phyloP scores from a whole-genome alignment of 1,140 invertebrate species.

The Cryptotermes secundus region DNA sequence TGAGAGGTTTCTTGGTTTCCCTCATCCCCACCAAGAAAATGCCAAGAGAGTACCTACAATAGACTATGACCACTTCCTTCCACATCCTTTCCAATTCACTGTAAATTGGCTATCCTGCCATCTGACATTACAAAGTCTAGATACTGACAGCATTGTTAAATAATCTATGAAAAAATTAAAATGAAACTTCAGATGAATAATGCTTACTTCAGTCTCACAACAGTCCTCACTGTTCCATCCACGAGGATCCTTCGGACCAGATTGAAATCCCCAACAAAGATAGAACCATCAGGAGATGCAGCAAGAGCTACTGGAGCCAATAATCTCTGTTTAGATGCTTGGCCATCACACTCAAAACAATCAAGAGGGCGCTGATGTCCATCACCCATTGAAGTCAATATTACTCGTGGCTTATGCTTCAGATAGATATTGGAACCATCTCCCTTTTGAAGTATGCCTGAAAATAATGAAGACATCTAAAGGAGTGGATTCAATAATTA shows the following conservation, averaged over 20 bases:
- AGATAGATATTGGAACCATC: constrained; percentile 96
- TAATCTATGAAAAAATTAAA: too few relatives aligned
- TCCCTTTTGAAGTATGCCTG: constrained; percentile 93
- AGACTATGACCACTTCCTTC: too few relatives aligned
- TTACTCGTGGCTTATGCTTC: constrained; percentile 88
- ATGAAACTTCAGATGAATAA: neutral
- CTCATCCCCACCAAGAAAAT: too few relatives aligned
- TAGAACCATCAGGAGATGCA: constrained; percentile 86
- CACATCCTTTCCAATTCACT: too few relatives aligned
- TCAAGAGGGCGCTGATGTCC: constrained; percentile 84
- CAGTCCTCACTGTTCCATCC: constrained; percentile 82
- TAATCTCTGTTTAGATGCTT: constrained; percentile 77
- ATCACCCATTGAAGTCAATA: constrained; percentile 90
- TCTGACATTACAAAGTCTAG: too few relatives aligned
- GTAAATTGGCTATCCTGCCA: too few relatives aligned
- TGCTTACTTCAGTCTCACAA: constrained; percentile 86
- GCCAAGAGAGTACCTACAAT: too few relatives aligned
- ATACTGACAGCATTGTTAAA: too few relatives aligned
- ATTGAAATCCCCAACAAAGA: constrained; percentile 96
- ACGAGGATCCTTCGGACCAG: constrained; percentile 86
- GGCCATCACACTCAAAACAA: constrained; percentile 80
- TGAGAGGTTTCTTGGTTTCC: too few relatives aligned
- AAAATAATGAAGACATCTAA: constrained; percentile 39
- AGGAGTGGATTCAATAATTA: neutral
- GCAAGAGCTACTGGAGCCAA: constrained; percentile 90